Evolutionary conservation across 2,888 invertebrate species (phyloP), one percentile per base, ranked within the genome.

Genomic region (Andrena trimmerana): DNA sequence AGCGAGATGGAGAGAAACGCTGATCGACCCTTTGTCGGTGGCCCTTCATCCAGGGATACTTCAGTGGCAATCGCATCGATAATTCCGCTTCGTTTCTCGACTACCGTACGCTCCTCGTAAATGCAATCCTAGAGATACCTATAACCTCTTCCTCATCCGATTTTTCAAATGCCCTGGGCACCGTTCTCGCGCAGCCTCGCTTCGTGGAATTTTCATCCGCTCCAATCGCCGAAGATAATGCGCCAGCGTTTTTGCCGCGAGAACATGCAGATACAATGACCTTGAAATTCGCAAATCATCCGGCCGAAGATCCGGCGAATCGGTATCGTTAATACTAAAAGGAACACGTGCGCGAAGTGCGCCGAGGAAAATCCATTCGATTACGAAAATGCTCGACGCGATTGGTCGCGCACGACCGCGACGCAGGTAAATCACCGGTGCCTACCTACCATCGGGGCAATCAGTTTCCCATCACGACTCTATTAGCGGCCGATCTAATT

Each of bases 41-140:
- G 90, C 82, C 86, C 86, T 86, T 90, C 88, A 60, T 66, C 76
- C 59, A 65, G 78, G 72, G 81, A 83, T 89, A 88, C 89, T 92
- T 90, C 92, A 90, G 92, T 93, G 91, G 93, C 92, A 90, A 92
- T 92, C 90, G 90, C 90, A 91, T 91, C 92, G 91, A 92, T 93
- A 90, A 93, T 93, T 90, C 89, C 85, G 82, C 88, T 87, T 89
- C 87, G 88, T 85, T 88, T 85, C 88, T 83, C 86, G 88, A 88
- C 88, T 87, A 88, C 87, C 84, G 87, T 86, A 60, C 74, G 67
- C 65, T 71, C 70, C 78, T 78, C 73, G 75, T 73, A 74, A 83
- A 83, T 83, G 73, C 87, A 82, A 88, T 89, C 85, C 80, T 72
- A 66, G 73, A 24, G 31, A 59, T 62, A 52, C 66, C 67, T 57